Base-by-base conservation (phyloP, 2,797 vertebrate species). In the Girardinus metallicus region DNA sequence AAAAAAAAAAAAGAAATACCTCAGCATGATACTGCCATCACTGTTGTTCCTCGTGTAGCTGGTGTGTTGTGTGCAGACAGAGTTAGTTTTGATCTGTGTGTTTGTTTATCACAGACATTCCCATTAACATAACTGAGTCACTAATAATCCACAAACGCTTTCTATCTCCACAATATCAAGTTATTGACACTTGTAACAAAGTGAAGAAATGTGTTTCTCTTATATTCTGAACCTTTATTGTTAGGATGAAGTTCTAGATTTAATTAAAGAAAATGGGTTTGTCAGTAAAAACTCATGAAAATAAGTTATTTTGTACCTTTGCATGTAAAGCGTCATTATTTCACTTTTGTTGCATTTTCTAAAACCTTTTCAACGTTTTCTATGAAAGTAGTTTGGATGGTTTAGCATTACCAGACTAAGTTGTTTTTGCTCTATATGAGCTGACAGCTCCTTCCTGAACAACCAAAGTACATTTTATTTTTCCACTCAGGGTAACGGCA, bases 401-500 rank as follows among this genome's bases (percentile, higher is more conserved):
- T 34, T 21, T 18, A 12, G 21, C 23, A 41, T 41, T 41, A 11
- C 36, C 18, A 41, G 11, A 39, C 36, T n/a, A 39, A 4, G 36
- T n/a, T 21, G 41, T 10, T 8, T 66, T 78, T 41, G 1, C 18
- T 23, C 57, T 10, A 15, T 78, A 11, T 57, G 46, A 62, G 51
- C 18, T 29, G 0, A 34, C 36, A 4, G 1, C 16, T 73, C 26
- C 10, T 5, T 62, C 29, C 1, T 60, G 11, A 7, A 31, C 46
- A 26, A 7, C 75, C 43, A 12, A 64, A 74, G 15, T n/a, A 12
- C 1, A 18, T 2, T 76, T 62, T 76, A 15, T 70, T 64, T 80
- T 46, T 93, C 53, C 92, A 5, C 90, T 80, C 91, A 99, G 98
- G 88, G 98, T 99, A 70, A 97, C 97, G 78, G 96, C 97, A 79